Conservation (phyloP, 2,888 invertebrate species). For the Thera obeliscata region DNA sequence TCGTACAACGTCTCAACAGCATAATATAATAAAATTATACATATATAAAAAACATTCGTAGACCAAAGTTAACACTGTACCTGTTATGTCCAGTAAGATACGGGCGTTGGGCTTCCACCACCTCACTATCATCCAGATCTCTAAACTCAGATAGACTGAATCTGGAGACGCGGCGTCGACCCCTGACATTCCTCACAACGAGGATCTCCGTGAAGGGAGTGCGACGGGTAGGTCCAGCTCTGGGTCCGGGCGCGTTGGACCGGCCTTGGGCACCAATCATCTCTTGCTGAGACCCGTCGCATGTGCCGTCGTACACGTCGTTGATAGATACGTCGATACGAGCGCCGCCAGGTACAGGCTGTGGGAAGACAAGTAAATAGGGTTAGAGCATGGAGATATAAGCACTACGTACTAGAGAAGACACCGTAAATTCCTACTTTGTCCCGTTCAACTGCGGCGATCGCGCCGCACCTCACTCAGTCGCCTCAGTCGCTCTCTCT, state of each 20-base stretch:
- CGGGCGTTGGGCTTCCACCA: conserved; percentile 90
- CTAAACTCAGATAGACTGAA: conserved; percentile 95
- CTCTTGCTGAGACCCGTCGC: conserved; percentile 96
- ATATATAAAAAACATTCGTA: no score
- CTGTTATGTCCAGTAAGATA: conserved; percentile 95
- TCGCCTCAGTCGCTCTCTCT: no score
- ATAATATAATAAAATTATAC: no score
- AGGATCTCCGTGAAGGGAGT: conserved; percentile 91
- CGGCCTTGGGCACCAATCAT: conserved; percentile 91
- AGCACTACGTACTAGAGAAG: no score
- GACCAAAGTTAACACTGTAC: conserved; percentile 59
- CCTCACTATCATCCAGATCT: conserved; percentile 93
- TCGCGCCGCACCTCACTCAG: no score
- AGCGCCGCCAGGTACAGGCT: conserved; percentile 91
- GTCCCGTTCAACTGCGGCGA: no score
- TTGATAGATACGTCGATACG: conserved; percentile 98
- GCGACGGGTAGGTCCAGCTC: conserved; percentile 91
- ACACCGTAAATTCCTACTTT: no score
- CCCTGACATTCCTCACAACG: conserved; percentile 87
- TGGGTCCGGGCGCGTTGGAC: conserved; percentile 87
- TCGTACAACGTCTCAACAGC: no score
- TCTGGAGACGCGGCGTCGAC: conserved; percentile 82
- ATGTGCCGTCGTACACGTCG: conserved; percentile 97
- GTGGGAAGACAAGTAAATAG: conserved; percentile 21
- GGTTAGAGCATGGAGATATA: no score